phyloP scores from a whole-genome alignment of 2,797 vertebrate species.

The Moxostoma hubbsi region DNA sequence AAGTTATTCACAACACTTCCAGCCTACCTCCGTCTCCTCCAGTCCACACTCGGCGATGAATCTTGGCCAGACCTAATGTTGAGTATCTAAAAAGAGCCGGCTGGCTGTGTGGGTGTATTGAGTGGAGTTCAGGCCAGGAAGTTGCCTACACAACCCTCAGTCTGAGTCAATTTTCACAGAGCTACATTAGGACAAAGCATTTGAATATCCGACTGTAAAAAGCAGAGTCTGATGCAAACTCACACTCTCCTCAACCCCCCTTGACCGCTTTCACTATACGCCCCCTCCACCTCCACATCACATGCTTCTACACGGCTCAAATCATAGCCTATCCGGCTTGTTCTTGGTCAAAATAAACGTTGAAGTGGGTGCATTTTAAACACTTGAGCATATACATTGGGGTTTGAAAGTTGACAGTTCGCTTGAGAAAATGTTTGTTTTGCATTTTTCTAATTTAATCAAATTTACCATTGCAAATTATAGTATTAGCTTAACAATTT shows the following conservation, averaged over 20 bases:
- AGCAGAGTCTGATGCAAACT: conserved; percentile 52
- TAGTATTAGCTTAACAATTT: no score
- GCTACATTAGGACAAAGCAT: conserved; percentile 56
- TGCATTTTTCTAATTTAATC: no score
- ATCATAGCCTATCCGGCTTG: conserved; percentile 14
- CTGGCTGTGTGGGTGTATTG: conserved; percentile 72
- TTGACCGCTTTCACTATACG: conserved; percentile 33
- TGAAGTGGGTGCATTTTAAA: not conserved
- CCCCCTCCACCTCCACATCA: conserved; percentile 48
- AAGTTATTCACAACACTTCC: conserved; percentile 51
- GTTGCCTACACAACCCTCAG: conserved; percentile 78
- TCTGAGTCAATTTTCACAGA: conserved; percentile 71
- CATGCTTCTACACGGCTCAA: conserved; percentile 37
- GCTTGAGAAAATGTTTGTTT: no score
- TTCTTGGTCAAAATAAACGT: conserved; percentile 18
- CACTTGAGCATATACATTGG: no score
- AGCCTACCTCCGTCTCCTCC: conserved; percentile 52
- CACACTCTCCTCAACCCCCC: conserved; percentile 45
- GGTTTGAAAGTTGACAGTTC: no score
- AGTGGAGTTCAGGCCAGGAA: conserved; percentile 73
- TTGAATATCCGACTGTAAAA: conserved; percentile 53
- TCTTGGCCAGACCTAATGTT: conserved; percentile 60
- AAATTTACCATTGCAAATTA: no score
- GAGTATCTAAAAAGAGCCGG: conserved; percentile 71
- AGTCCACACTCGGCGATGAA: conserved; percentile 48